phyloP scores from a whole-genome alignment of 2,797 vertebrate genomes.

The Eospalax fontanierii region DNA sequence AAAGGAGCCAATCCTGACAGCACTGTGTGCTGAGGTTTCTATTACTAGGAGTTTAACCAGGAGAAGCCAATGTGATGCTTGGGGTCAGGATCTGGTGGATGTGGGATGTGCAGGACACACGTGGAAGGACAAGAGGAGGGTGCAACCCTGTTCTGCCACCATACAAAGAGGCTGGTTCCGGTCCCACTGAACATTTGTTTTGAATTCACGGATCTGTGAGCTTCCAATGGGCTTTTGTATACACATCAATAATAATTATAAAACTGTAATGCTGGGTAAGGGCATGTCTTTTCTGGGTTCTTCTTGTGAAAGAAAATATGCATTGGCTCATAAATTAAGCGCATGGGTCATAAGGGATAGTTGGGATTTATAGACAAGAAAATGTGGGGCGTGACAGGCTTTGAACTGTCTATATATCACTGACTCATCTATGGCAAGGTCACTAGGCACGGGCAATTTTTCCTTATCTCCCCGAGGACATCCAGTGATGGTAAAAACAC shows the following conservation, averaged over 20 bases:
- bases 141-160: accelerated
- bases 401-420: accelerated
- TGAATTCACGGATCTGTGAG: not conserved
- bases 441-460: not conserved
- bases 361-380: accelerated
- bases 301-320: accelerated
- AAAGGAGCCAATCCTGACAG: too few relatives aligned
- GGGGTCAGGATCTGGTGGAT: accelerated
- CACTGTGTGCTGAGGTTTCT: accelerated
- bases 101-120: not conserved
- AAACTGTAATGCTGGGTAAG: not conserved
- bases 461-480: not conserved
- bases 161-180: accelerated
- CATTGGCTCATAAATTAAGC: accelerated
- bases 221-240: accelerated
- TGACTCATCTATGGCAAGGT: accelerated
- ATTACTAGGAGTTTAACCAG: accelerated
- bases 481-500: not conserved
- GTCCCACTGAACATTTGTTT: accelerated
- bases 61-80: accelerated
- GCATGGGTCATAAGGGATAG: accelerated
- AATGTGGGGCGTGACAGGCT: accelerated
- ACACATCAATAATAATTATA: too few relatives aligned
- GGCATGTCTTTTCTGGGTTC: not conserved
- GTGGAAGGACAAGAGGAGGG: not conserved